Evolutionary conservation across 2,113 vertebrate genomes (phyloP).

Genomic region (Tachuris rubrigastra): DNA sequence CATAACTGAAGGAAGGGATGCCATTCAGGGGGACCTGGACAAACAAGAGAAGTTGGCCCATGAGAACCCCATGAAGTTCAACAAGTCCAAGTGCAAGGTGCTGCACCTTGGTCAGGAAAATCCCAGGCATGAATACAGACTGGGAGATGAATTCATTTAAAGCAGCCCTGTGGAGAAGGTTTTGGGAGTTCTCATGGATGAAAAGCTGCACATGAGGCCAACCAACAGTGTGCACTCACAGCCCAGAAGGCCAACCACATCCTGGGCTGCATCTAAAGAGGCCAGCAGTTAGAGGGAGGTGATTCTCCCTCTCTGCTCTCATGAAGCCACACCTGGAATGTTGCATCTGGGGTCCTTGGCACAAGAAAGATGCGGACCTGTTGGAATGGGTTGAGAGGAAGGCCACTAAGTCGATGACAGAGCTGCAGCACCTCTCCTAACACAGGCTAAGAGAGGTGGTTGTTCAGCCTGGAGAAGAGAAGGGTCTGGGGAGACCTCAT

Average conservation of each 20-base stretch:
- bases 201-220: not conserved
- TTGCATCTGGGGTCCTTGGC: not conserved
- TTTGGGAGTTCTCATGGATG: not conserved
- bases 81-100: not conserved
- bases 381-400: not conserved
- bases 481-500: not conserved
- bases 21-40: not conserved
- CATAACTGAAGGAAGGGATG: not conserved
- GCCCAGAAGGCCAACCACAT: not conserved
- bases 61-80: not conserved
- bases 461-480: not conserved
- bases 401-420: not conserved
- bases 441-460: not conserved
- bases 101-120: not conserved
- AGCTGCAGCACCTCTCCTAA: not conserved
- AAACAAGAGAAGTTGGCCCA: not conserved
- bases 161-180: not conserved
- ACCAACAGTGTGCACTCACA: accelerated
- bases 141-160: not conserved
- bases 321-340: not conserved
- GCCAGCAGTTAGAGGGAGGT: not conserved
- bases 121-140: not conserved
- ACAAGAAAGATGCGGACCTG: not conserved
- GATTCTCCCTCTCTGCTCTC: not conserved
- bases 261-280: not conserved